phyloP scores from a whole-genome alignment of 2,113 vertebrate genomes.

The Boulengerochromis microlepis region DNA sequence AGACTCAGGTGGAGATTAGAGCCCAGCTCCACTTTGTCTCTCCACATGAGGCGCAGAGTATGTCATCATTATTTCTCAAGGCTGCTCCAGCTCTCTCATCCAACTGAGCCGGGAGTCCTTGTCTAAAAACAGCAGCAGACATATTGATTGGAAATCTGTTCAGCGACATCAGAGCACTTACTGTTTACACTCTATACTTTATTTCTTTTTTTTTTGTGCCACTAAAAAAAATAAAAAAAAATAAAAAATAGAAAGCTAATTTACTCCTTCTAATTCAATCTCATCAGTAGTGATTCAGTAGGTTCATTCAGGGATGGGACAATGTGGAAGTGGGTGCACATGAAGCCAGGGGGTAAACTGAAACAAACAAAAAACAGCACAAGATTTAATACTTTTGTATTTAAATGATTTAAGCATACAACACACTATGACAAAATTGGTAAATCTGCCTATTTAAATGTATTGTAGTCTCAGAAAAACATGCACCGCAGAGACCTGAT shows the following conservation, averaged over 20 bases:
- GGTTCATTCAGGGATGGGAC: not conserved
- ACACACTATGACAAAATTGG: not conserved
- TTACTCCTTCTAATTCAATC: not conserved
- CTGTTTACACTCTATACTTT: conserved; percentile 21
- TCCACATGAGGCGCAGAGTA: not conserved
- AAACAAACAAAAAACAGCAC: not conserved
- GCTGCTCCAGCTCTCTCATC: conserved; percentile 1
- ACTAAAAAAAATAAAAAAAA: not conserved
- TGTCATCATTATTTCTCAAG: conserved; percentile 10
- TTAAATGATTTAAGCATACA: not conserved
- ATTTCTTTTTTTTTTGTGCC: not conserved
- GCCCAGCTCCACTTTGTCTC: not conserved
- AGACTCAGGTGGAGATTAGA: conserved; percentile 29
- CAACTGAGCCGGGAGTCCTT: not conserved
- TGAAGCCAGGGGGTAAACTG: not conserved
- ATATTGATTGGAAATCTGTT: conserved; percentile 34
- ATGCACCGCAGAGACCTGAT: not conserved
- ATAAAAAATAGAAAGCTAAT: not conserved
- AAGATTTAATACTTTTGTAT: not conserved
- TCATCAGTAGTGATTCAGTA: not conserved
- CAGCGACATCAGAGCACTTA: conserved; percentile 29
- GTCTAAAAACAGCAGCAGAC: conserved; percentile 45
- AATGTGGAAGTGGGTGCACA: not conserved
- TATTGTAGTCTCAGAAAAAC: not conserved
- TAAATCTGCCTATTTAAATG: not conserved